A percentile compares a stretch with the other conserved stretches of the same genome.
These are phyloP conservation scores for Brachionus rubens DNA, from an alignment of 1,140 invertebrate species.

Conservation along the genomic window DNA sequence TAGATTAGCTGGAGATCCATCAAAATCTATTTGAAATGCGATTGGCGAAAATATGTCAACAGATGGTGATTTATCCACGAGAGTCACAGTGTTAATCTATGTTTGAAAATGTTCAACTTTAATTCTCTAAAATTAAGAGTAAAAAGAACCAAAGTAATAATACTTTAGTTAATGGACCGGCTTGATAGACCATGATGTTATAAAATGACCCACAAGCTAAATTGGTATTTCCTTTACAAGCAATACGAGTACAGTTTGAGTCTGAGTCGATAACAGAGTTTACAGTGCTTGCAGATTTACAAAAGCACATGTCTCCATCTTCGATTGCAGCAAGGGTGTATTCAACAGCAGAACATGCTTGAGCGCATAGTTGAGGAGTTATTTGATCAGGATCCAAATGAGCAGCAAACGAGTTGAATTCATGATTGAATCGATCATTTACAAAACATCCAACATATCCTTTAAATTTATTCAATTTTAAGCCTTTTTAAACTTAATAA, in stretches of 20 bases:
- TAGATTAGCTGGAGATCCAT: neutral
- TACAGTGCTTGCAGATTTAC: neutral
- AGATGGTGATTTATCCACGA: neutral
- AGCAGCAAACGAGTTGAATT: conserved; percentile 9
- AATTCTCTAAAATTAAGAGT: neutral
- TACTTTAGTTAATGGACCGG: neutral
- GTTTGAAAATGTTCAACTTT: neutral
- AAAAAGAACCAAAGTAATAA: no score
- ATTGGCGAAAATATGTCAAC: neutral
- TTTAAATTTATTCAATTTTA: no score
- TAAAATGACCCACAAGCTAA: conserved; percentile 1
- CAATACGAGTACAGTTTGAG: neutral
- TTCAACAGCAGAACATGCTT: conserved; percentile 12
- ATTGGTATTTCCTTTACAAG: neutral
- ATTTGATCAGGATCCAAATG: neutral
- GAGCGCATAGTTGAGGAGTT: neutral
- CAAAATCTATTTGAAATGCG: neutral
- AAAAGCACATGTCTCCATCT: conserved; percentile 30
- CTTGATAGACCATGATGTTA: neutral
- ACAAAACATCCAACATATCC: neutral
- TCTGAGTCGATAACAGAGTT: neutral
- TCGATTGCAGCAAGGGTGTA: conserved; percentile 31
- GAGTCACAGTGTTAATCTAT: neutral
- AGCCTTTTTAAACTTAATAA: no score
- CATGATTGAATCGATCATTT: neutral